These are phyloP conservation scores for Hapalemur alaotrensis DNA, from an alignment of 2,797 vertebrate species.

Conservation along the genomic window DNA sequence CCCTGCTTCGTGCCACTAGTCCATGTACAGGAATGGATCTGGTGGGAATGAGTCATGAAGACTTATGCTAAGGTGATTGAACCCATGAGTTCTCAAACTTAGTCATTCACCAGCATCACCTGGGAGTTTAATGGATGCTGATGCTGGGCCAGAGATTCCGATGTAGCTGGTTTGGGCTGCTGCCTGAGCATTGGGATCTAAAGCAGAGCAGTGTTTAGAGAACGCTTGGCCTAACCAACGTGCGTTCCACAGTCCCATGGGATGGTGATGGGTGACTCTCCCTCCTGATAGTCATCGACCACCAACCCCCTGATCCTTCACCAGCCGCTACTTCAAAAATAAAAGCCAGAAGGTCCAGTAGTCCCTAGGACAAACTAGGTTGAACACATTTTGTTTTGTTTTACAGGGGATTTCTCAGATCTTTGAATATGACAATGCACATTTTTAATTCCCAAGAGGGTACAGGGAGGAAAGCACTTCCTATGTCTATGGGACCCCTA, in stretches of 20 bases:
- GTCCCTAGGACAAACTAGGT: neutral
- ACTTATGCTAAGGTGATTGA: neutral
- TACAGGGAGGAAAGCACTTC: neutral
- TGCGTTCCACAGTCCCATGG: neutral
- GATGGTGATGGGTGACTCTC: neutral
- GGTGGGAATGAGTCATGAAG: neutral
- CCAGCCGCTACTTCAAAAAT: neutral
- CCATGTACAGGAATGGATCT: accelerated
- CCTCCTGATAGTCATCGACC: neutral
- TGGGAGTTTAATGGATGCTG: neutral
- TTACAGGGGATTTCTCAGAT: neutral
- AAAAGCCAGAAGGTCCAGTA: neutral
- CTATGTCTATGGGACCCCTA: neutral
- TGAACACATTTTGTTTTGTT: neutral
- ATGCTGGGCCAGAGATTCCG: neutral
- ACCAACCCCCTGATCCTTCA: neutral
- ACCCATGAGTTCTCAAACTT: neutral
- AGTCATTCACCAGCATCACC: neutral
- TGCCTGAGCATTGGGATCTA: neutral
- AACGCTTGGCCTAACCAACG: neutral
- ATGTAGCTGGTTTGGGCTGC: neutral
- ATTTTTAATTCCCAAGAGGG: neutral
- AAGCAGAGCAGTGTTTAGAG: neutral
- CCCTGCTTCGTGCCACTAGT: neutral
- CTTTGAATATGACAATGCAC: neutral